A percentile compares a stretch with the other conserved stretches of the same genome.
Evolutionary conservation across 2,113 vertebrate genomes (phyloP).

Genomic region (Irena cyanogastra): DNA sequence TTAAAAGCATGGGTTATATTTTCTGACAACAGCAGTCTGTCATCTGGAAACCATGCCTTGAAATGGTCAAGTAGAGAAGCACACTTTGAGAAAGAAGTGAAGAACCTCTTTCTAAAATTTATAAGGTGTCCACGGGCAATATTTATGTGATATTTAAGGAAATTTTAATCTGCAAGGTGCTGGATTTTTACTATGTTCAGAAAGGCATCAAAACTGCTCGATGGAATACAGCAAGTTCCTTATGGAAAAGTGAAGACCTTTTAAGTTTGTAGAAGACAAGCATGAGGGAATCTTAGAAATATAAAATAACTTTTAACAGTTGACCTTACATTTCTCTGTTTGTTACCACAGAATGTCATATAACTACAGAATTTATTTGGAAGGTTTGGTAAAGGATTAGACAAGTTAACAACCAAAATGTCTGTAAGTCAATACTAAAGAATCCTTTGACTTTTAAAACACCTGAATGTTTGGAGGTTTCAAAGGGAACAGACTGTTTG

Average conservation of each 20-base stretch:
- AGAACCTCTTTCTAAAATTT: background rate
- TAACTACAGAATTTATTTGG: background rate
- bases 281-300: background rate
- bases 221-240: background rate
- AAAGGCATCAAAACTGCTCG: background rate
- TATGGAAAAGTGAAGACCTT: background rate
- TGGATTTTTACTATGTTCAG: background rate
- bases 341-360: background rate
- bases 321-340: background rate
- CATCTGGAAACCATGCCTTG: background rate
- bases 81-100: background rate
- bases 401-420: background rate
- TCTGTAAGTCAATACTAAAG: background rate
- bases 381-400: background rate
- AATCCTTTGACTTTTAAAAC: background rate
- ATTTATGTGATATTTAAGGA: background rate
- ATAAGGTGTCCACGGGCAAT: background rate
- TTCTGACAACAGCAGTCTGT: background rate
- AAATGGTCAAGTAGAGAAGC: background rate
- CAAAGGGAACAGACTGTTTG: background rate
- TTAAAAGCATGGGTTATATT: fast-evolving
- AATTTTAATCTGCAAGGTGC: background rate
- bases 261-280: background rate
- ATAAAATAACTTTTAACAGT: background rate
- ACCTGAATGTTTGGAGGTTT: background rate